Percentiles rank a stretch among this genome's conserved stretches.
Evolutionary conservation across 2,113 vertebrate genomes (phyloP).

Genomic region (Pontoporia blainvillei): DNA sequence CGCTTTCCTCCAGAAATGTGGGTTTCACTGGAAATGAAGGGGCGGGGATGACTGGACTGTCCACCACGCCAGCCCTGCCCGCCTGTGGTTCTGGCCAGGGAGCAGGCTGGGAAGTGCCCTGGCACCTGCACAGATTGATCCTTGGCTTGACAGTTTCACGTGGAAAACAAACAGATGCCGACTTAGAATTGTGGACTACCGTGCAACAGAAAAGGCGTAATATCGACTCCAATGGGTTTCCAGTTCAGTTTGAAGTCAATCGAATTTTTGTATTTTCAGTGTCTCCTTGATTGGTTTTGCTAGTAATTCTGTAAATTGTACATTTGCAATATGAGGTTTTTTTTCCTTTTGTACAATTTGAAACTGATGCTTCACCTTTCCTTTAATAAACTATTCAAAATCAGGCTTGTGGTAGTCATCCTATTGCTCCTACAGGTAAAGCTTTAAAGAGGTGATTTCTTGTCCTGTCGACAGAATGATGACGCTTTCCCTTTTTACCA

Average conservation of each 20-base stretch:
- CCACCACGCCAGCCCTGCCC: slow-evolving; percentile 1
- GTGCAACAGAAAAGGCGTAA: slow-evolving; percentile 78
- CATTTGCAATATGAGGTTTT: slow-evolving; percentile 91
- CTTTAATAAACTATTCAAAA: slow-evolving; percentile 95
- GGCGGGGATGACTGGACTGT: slow-evolving; percentile 62
- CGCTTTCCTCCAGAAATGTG: slow-evolving; percentile 32
- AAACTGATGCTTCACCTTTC: slow-evolving; percentile 95
- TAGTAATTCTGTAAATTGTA: slow-evolving; percentile 94
- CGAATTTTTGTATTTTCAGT: slow-evolving; percentile 89
- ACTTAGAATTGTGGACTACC: slow-evolving; percentile 79
- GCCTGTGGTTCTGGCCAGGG: slow-evolving; percentile 64
- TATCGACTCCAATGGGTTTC: slow-evolving; percentile 84
- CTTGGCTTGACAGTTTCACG: slow-evolving; percentile 81
- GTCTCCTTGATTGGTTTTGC: slow-evolving; percentile 91
- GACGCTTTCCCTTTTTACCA: background rate
- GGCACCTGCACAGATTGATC: slow-evolving; percentile 73
- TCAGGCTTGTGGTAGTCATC: slow-evolving; percentile 81
- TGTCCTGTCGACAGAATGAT: background rate
- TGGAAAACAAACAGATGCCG: slow-evolving; percentile 82
- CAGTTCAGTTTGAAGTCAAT: slow-evolving; percentile 87
- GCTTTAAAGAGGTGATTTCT: slow-evolving; percentile 18
- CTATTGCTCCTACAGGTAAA: slow-evolving; percentile 70
- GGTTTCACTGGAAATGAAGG: slow-evolving; percentile 4
- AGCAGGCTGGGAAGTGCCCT: slow-evolving; percentile 57
- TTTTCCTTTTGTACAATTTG: slow-evolving; percentile 97